A percentile compares a stretch with the other conserved stretches of the same genome.
Evolutionary conservation across 1,140 invertebrate species (phyloP).

Genomic region (Bombus consobrinus): DNA sequence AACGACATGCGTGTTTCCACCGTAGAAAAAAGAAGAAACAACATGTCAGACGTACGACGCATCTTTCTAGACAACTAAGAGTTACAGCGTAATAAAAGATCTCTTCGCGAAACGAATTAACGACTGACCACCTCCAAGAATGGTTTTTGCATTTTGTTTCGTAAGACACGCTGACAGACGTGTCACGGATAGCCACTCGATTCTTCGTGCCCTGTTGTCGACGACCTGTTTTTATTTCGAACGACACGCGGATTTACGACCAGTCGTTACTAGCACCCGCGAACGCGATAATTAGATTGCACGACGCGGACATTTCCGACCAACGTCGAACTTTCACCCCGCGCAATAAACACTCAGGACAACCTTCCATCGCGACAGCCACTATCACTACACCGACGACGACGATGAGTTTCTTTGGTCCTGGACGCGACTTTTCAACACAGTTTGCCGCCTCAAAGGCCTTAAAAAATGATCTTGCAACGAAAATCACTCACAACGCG

Average conservation of each 20-base stretch:
- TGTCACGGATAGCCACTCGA: constrained; percentile 7
- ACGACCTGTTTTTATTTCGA: no score
- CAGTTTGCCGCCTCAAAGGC: background rate
- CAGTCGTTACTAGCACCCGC: no score
- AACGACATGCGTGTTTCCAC: constrained; percentile 13
- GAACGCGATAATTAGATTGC: no score
- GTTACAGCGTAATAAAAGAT: constrained; percentile 22
- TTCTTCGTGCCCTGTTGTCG: background rate
- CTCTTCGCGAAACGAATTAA: constrained; percentile 30
- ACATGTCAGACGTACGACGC: no score
- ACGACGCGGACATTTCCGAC: no score
- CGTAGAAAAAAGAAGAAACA: background rate
- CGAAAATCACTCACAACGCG: background rate
- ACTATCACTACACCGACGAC: no score
- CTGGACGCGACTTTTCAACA: background rate
- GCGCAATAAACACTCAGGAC: no score
- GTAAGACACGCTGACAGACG: background rate
- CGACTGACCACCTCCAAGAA: constrained; percentile 1
- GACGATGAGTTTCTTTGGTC: background rate
- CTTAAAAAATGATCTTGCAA: background rate
- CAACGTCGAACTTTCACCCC: no score
- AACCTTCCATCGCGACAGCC: no score
- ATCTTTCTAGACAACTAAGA: background rate
- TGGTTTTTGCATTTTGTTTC: constrained; percentile 13
- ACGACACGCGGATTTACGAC: no score